Evolutionary conservation across 2,797 vertebrate genomes (phyloP).

Genomic region (Lutjanus campechanus): DNA sequence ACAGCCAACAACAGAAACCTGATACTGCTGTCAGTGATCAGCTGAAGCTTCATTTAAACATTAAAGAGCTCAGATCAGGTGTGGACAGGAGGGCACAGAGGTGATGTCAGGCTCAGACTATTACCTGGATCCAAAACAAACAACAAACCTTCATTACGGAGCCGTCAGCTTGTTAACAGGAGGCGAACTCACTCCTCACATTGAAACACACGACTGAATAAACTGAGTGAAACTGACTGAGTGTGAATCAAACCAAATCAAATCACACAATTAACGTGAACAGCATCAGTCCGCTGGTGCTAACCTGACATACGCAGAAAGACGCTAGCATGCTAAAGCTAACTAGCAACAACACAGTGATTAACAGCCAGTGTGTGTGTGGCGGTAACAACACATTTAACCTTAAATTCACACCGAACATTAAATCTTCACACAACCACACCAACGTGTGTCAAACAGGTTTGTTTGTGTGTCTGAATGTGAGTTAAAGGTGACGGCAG

Average conservation of each 20-base stretch:
- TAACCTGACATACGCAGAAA: constrained; percentile 60
- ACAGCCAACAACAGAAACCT: not conserved
- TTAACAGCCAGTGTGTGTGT: not conserved
- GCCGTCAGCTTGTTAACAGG: not conserved
- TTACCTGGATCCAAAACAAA: constrained; percentile 19
- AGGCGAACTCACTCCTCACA: not conserved
- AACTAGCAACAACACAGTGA: constrained; percentile 55
- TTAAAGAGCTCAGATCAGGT: not conserved
- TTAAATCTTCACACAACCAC: fast-evolving
- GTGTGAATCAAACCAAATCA: no score
- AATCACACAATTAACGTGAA: no score
- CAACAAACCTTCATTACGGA: not conserved
- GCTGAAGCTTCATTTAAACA: not conserved
- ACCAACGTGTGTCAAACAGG: no score
- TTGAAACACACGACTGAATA: no score
- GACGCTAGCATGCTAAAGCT: constrained; percentile 57
- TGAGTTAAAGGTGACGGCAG: not conserved
- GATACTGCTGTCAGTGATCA: no score
- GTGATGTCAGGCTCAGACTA: constrained; percentile 20
- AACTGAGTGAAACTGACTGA: no score
- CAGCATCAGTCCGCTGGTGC: constrained; percentile 18
- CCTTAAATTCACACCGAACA: not conserved
- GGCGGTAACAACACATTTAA: constrained; percentile 1
- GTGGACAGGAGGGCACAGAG: not conserved
- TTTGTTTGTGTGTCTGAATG: fast-evolving